Conservation (phyloP, 92 coral and sea anemone species). For the Metridium senile region DNA sequence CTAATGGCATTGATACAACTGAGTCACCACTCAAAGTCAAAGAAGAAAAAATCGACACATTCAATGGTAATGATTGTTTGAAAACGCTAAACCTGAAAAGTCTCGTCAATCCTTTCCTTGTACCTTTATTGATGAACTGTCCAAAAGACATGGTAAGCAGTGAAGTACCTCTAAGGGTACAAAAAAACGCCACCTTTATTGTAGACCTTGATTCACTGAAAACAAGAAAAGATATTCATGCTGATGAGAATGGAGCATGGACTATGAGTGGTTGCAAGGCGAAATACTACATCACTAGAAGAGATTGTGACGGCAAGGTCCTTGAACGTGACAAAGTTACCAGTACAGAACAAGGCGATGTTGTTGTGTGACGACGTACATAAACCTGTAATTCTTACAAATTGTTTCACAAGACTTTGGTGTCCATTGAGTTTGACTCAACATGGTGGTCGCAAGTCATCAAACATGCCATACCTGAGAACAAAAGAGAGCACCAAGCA, state of each 20-base stretch:
- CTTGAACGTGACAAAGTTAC: conserved; percentile 21
- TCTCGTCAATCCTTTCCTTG: conserved; percentile 30
- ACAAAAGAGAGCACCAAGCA: conserved; percentile 54
- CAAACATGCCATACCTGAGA: conserved; percentile 28
- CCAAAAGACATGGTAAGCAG: conserved; percentile 41
- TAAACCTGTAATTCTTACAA: conserved; percentile 34
- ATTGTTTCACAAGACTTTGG: conserved; percentile 45
- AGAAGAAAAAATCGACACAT: not conserved
- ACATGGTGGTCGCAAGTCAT: conserved; percentile 46
- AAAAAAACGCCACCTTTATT: conserved; percentile 48
- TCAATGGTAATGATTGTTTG: not conserved
- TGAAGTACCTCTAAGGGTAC: conserved; percentile 41
- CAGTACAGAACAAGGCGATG: conserved; percentile 39
- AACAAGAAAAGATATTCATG: conserved; percentile 32
- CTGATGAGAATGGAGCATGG: conserved; percentile 65
- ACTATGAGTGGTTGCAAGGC: conserved; percentile 35
- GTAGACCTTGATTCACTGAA: conserved; percentile 41
- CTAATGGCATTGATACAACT: not conserved
- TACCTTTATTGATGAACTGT: conserved; percentile 37
- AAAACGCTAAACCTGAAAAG: not conserved
- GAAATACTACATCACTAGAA: conserved; percentile 15
- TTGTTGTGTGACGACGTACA: conserved; percentile 53
- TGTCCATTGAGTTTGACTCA: conserved; percentile 47
- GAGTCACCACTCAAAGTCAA: not conserved
- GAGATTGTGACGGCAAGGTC: conserved; percentile 27